Base-by-base conservation (phyloP, 1,140 invertebrate species). In the Octopus bimaculoides region DNA sequence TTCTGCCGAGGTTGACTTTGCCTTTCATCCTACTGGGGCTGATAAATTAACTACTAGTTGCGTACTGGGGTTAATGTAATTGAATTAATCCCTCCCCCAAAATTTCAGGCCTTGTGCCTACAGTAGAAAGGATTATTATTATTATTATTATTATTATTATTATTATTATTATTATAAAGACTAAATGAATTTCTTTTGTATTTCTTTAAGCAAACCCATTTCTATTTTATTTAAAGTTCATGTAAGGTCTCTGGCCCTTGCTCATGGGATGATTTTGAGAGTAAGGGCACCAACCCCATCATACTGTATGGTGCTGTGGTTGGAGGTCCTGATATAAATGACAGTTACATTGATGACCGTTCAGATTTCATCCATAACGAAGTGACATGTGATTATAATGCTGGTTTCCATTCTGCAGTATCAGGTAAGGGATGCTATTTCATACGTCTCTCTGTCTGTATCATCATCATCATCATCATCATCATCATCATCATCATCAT, bases 321-420 rank as follows among this genome's bases (percentile, higher is more conserved):
- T 5, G 91, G 91, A 53, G 91, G 91, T 8, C 91, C 91, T 0
- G 86, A 85, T 74, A 54, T 69, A 5, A 77, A 86, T 10, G 90
- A 91, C 79, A 77, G 81, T 10, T 91, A 89, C 80, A 79, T 76
- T 1, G 89, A 91, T 82, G 79, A 81, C 17, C 82, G 90, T 75
- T 81, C 80, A 41, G 86, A 91, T 77, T 90, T 88, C 78, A 83
- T 86, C 6, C 83, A 85, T 54, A 91, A 90, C 77, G 90, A 91
- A 83, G 90, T 90, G 7, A 85, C 90, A 0, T 86, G 80, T 77
- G 89, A 91, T 77, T 91, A 91, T 83, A 91, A 91, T 81, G 89
- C 89, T 76, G 90, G 88, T 8, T 90, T 90, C 82, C 88, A 89
- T 81, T 81, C 80, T 4, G 84, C 86, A 17, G 56, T 87, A n/a